Evolutionary conservation across 1,140 invertebrate species (phyloP), one percentile per base, ranked within the genome.

Genomic region (Archivesica marissinica): DNA sequence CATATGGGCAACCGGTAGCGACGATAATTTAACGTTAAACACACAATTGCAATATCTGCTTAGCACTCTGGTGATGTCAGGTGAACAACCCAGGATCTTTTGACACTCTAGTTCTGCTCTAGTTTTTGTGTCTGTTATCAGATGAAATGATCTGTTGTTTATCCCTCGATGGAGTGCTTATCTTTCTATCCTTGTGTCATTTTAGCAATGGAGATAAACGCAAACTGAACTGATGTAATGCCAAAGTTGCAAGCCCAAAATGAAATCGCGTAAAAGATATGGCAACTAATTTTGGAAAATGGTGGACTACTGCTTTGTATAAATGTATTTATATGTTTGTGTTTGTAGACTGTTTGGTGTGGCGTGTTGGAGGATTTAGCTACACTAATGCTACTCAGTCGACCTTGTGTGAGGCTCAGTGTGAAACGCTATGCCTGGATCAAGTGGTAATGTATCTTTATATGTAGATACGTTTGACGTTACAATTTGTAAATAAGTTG

Each of bases 261-360:
- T 72, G 68, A 72, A 72, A 52, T 50, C 23, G 41, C 68, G 28
- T 28, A 47, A 72, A 72, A 72, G 68, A 72, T 72, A 72, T 72
- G 68, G 68, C 39, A 52, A 52, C 68, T 72, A 72, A 33, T 25
- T 50, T 72, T 47, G 50, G 68, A 72, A 72, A 72, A 72, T 72
- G 68, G 68, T 38, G 11, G 17, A 50, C 20, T 72, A 30, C 20
- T 15, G 13, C n/a, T 1, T 3, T 72, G 68, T 72, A 72, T 50
- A 52, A 50, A 72, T 47, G 68, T 41, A 72, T 44, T 52, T 50
- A 20, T 44, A 72, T 47, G 28, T 30, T 72, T 47, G 0, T 72
- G 35, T 72, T 72, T 33, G 30, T 72, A 50, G 28, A 72, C 35
- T 72, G 68, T 72, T 47, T 50, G 2, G 68, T 72, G 38, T 72